Conservation (phyloP, 2,888 invertebrate genomes). For the Tuberolachnus salignus region DNA sequence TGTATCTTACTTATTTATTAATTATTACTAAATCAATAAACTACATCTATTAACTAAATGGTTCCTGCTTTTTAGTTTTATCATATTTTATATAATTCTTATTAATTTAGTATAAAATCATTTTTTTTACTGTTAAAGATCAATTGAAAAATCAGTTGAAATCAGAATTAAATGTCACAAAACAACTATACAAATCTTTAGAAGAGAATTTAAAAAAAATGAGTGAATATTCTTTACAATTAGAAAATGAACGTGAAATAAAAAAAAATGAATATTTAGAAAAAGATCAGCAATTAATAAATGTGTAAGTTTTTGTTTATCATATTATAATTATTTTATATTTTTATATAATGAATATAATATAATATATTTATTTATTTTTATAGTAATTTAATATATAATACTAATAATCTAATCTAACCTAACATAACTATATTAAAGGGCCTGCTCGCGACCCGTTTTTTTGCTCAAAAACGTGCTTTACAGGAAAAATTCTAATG, state of each 20-base stretch:
- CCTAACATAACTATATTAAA: too few relatives aligned
- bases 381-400: neutral
- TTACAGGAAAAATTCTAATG: too few relatives aligned
- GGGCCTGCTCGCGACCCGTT: too few relatives aligned
- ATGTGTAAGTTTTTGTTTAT: slow-evolving; percentile 30
- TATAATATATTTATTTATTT: too few relatives aligned
- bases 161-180: slow-evolving; percentile 50
- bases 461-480: too few relatives aligned
- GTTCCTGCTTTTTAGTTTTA: neutral
- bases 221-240: slow-evolving; percentile 47
- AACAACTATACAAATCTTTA: slow-evolving; percentile 48
- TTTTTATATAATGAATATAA: neutral
- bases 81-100: neutral
- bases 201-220: slow-evolving; percentile 50
- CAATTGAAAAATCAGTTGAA: slow-evolving; percentile 46
- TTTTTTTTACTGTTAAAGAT: slow-evolving; percentile 1
- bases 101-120: neutral
- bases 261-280: slow-evolving; percentile 39
- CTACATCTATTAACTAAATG: too few relatives aligned
- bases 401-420: too few relatives aligned
- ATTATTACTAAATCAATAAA: too few relatives aligned
- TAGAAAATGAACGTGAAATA: slow-evolving; percentile 40
- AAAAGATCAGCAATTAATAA: slow-evolving; percentile 36
- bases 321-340: neutral
- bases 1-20: too few relatives aligned